phyloP scores from a whole-genome alignment of 2,797 vertebrate genomes.

The Cirrhinus mrigala region DNA sequence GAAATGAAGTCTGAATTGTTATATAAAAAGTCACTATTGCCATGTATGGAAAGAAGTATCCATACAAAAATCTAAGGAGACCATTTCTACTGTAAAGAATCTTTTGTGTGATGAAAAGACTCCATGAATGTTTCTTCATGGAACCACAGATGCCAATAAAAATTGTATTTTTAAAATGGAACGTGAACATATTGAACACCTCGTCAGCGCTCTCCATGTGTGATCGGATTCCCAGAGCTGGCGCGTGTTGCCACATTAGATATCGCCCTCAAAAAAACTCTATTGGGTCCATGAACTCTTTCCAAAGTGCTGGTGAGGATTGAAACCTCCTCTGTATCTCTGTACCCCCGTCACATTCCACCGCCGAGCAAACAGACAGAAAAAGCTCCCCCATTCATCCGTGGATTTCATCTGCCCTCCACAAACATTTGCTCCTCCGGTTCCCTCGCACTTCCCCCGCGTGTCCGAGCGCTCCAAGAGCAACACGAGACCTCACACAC shows the following conservation, averaged over 20 bases:
- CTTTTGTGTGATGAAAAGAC: neutral
- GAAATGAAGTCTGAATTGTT: too few relatives aligned
- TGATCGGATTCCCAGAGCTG: too few relatives aligned
- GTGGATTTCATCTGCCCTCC: constrained; percentile 27
- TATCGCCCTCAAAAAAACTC: neutral
- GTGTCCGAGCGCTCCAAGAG: constrained; percentile 26
- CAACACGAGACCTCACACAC: constrained; percentile 61
- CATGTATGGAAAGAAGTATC: neutral
- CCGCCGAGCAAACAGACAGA: constrained; percentile 33
- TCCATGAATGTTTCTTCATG: neutral
- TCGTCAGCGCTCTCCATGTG: neutral
- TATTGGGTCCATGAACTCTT: neutral
- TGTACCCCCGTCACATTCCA: constrained; percentile 19
- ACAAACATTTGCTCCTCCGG: constrained; percentile 54
- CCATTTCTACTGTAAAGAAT: neutral
- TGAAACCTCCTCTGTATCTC: neutral
- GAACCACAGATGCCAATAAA: too few relatives aligned
- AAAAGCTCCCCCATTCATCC: constrained; percentile 41
- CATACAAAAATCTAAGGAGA: neutral
- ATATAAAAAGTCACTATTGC: too few relatives aligned
- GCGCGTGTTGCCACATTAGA: neutral
- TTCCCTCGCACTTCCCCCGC: constrained; percentile 11
- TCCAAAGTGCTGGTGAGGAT: neutral
- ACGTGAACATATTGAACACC: neutral
- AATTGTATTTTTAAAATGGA: neutral